These are phyloP conservation scores for Plebejus melissa DNA, from an alignment of 2,888 invertebrate genomes.

Conservation along the genomic window DNA sequence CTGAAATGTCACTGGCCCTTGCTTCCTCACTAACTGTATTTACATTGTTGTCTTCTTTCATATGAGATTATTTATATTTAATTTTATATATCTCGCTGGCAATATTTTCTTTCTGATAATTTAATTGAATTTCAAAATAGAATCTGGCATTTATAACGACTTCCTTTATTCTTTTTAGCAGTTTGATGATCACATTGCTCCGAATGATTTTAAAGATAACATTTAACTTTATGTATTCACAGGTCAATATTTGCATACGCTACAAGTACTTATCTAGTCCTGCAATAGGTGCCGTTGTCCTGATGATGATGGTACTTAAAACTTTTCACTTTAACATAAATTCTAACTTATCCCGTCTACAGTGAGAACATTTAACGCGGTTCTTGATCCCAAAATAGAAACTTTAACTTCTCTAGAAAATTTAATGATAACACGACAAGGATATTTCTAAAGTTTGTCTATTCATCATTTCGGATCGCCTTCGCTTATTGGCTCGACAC, in stretches of 20 bases:
- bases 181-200: background rate
- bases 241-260: background rate
- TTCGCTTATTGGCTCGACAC: background rate
- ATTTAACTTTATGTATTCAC: background rate
- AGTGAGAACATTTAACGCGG: slow-evolving; percentile 22
- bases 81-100: background rate
- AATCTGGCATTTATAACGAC: background rate
- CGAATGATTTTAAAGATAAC: background rate
- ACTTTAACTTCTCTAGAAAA: slow-evolving; percentile 17
- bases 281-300: background rate
- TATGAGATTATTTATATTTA: background rate
- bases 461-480: slow-evolving; percentile 14
- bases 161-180: background rate
- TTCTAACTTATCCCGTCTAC: slow-evolving; percentile 21
- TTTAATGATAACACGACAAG: slow-evolving; percentile 22
- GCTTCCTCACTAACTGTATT: slow-evolving; percentile 5
- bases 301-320: slow-evolving; percentile 13
- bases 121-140: background rate
- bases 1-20: slow-evolving; percentile 12
- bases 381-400: slow-evolving; percentile 21
- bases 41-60: background rate
- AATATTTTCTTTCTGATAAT: background rate
- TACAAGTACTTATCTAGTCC: background rate
- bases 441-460: slow-evolving; percentile 13
- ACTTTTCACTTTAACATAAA: slow-evolving; percentile 17